Evolutionary conservation across 2,797 vertebrate species (phyloP), one percentile per base, ranked within the genome.

Genomic region (Micrastur ruficollis): DNA sequence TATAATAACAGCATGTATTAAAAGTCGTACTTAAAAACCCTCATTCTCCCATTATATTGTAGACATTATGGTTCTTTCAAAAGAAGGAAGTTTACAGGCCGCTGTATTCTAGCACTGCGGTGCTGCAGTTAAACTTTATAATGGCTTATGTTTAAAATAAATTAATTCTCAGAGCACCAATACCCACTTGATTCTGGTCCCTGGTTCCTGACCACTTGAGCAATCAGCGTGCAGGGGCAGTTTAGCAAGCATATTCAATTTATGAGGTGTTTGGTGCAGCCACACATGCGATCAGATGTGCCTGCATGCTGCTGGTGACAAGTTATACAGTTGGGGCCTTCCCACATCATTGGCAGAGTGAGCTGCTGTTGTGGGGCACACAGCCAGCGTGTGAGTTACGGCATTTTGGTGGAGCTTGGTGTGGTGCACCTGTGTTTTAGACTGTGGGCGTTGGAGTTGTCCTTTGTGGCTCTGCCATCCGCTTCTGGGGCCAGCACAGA

Each of bases 291-390:
- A 2, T 53, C 20, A 50, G 59, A 11, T 32, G 53, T 44, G 3
- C 11, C 0, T 8, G 36, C 29, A 12, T 2, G 0, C 63, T 10
- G 17, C 8, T 56, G 56, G 42, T 50, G 74, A 38, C 15, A 44
- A 32, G 62, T 36, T 59, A 14, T 3, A 6, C 1, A 6, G 47
- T 21, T 53, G 79, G n/a, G 63, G 13, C 46, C 32, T 8, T 58
- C 34, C 42, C 38, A 9, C 1, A 0, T 31, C 13, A 6, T 8
- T 7, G 36, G 25, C 67, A 49, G 38, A 22, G 26, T 0, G 6
- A 89, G 75, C 63, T 46, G 58, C 62, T 65, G 34, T 31, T 44
- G 20, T 42, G 59, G 38, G 38, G 62, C 20, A 5, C 26, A 3
- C 14, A 27, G 71, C 42, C 42, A 68, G 58, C 0, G 0, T 34